Evolutionary conservation across 2,797 vertebrate species (phyloP), one percentile per base, ranked within the genome.

Genomic region (Euthynnus affinis): DNA sequence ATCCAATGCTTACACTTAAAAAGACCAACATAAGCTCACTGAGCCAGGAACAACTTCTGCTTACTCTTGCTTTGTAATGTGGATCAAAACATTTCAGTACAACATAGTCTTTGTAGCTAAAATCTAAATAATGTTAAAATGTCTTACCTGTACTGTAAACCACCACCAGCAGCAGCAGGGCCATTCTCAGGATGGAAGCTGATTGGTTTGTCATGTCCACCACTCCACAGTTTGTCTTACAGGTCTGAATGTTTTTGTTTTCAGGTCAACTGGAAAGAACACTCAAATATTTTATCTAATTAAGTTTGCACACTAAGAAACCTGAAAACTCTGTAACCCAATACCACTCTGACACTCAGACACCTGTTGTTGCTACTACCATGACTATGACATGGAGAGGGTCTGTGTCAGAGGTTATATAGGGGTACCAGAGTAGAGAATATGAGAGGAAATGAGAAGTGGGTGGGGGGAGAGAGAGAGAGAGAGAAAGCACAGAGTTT

Each of bases 331-430:
- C 27, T 69, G 23, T 42, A 17, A 29, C 51, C 67, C 49, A 46
- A 58, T 32, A 10, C 46, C 57, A 78, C 52, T 8, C 18, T 48
- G 29, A 42, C 29, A 59, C 6, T 40, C 23, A 52, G 55, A 81
- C 72, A 80, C 51, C 55, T 75, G 74, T 18, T 76, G 77, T 18
- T 48, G 58, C n/a, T 56, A 51, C 18, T 32, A 13, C 53, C 17
- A n/a, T 40, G 22, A 46, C 22, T 73, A 5, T 71, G 63, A 58
- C 5, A 56, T 59, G 63, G 63, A 67, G 27, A 37, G 46, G 59
- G 76, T 74, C 67, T 60, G 59, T 69, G 23, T 80, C 78, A 78
- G 83, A 80, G 69, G 48, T 87, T 94, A 92, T 96, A 94, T 94
- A 94, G 89, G 37, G 55, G 5, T 68, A 64, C 37, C 17, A 60